phyloP scores from a whole-genome alignment of 2,888 invertebrate species.

The Drosophila aldrichi region DNA sequence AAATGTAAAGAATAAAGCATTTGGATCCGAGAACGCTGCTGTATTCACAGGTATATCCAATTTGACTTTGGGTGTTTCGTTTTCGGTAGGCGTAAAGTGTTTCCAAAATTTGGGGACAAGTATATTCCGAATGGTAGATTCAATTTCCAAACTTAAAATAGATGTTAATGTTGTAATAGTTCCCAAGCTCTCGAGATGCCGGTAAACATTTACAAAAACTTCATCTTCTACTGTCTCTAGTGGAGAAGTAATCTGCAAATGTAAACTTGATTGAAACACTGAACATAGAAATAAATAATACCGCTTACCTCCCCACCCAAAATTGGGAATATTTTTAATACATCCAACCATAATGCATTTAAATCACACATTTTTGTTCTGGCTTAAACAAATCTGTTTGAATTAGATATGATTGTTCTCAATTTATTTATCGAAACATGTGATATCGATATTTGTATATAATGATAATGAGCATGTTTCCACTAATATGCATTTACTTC shows the following conservation, averaged over 20 bases:
- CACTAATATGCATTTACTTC: background rate
- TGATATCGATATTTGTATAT: background rate
- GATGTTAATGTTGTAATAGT: constrained; percentile 61
- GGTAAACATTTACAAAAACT: constrained; percentile 44
- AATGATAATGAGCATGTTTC: background rate
- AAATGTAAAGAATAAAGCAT: constrained; percentile 76
- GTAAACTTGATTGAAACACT: background rate
- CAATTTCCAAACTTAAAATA: constrained; percentile 79
- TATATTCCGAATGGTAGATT: constrained; percentile 73
- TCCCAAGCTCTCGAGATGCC: constrained; percentile 39
- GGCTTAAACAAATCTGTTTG: constrained; percentile 2
- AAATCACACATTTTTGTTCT: constrained; percentile 66
- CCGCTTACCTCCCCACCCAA: constrained; percentile 70
- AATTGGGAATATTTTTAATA: constrained; percentile 78
- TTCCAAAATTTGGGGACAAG: constrained; percentile 84
- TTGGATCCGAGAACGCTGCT: constrained; percentile 52
- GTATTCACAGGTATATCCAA: constrained; percentile 34
- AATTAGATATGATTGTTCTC: constrained; percentile 9
- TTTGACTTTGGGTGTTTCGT: constrained; percentile 25
- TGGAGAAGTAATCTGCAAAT: constrained; percentile 24
- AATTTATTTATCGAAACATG: background rate
- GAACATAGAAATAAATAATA: background rate
- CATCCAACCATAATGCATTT: constrained; percentile 71
- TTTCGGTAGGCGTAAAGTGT: constrained; percentile 61
- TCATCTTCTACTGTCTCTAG: constrained; percentile 30